Base-by-base conservation (phyloP, 2,888 invertebrate genomes). In the Agrochola lota region DNA sequence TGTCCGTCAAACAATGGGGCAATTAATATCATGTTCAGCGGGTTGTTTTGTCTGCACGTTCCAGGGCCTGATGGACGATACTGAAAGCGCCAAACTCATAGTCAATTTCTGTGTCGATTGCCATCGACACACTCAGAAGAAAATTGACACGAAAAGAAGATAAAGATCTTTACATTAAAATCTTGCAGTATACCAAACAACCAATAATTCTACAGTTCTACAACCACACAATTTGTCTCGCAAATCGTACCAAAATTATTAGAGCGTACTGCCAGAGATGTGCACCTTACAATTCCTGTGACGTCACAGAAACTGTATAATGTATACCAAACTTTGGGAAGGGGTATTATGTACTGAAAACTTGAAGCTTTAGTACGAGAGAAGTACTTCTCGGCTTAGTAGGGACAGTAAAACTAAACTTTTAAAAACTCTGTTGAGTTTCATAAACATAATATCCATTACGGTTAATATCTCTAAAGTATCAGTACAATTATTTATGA, bases 341-440 rank as follows among this genome's bases (percentile, higher is more conserved):
- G 46, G 46, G 70, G 81, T 83, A 78, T 82, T 83, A 83, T 83
- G 66, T 68, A 60, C 70, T 68, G 52, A 74, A 81, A 83, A 83
- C 62, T 82, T 78, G 68, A 71, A 60, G 78, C 77, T 66, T 77
- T 70, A 70, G 20, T 57, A 68, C 57, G 17, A 52, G n/a, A 35
- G 35, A 15, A 71, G 67, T 70, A 70, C 71, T 63, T 23, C 43
- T 52, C 71, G 62, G 62, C 82, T 77, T 52, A 77, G 55, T 26
- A 59, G 1, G 20, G 46, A 72, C 23, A 55, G 43, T 81, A 55
- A 49, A 55, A 52, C 52, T 23, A 11, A 76, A 76, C 40, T 77
- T 77, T 59, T 49, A 20, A 66, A 66, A 81, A 69, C 46, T 30
- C 15, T 59, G 1, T 64, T 6, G 15, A 60, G 40, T 60, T 64